Evolutionary conservation across 2,113 vertebrate genomes (phyloP), one percentile per base, ranked within the genome.

Genomic region (Sander lucioperca): DNA sequence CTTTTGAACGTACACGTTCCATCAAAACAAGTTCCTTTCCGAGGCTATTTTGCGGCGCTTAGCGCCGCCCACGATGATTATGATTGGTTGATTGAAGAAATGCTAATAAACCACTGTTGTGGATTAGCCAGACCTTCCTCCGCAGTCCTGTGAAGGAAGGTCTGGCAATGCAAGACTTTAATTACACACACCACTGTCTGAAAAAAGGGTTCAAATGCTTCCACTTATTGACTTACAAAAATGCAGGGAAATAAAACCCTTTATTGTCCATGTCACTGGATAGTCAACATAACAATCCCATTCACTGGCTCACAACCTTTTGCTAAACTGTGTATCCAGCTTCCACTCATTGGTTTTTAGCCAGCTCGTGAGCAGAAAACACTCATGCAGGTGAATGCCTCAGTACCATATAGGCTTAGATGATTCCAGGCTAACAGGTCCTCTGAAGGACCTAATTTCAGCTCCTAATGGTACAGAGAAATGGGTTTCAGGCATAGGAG

Each of bases 381-480:
- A 59, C 63, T 76, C 14, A 62, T 61, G 68, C 71, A 86, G 86
- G 74, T 79, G 56, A 80, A 72, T 79, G 66, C 70, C 51, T 71
- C 74, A 72, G 30, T 65, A 65, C 71, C 84, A 88, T 67, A 84
- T 15, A 57, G 48, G 81, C 78, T 91, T 83, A 86, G 90, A 85
- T 86, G 80, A 81, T 71, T 66, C 43, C 68, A 61, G 74, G 78
- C 79, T 84, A 73, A 27, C 69, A 54, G 62, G 67, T 86, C 74
- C 61, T 87, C 82, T 72, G 64, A 69, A 85, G 79, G 77, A 90
- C 79, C 88, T 73, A 30, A 89, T 89, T 93, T 85, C 86, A 77
- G 88, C 75, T 80, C 76, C 87, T 92, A 93, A 94, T 94, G 82
- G 88, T 77, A 80, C 77, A 75, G 84, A 91, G 90, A 94, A 93